These are phyloP conservation scores for Caenorhabditis brenneri DNA, from an alignment of 1,140 invertebrate genomes.

Conservation along the genomic window DNA sequence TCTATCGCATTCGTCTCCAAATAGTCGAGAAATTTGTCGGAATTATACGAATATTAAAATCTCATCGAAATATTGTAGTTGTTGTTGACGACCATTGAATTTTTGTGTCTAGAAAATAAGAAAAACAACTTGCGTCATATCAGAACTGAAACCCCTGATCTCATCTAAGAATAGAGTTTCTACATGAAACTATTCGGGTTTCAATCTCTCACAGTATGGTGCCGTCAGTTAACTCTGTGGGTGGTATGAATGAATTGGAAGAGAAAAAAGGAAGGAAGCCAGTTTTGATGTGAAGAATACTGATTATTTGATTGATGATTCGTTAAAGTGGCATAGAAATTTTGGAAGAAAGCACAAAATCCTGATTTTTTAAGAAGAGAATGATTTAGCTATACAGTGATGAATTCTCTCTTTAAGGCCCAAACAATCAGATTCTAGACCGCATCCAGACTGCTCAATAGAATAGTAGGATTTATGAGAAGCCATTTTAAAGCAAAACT, in stretches of 20 bases:
- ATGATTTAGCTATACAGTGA: too few species aligned
- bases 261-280: not conserved
- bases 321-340: not conserved
- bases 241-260: not conserved
- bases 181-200: too few species aligned
- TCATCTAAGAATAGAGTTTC: not conserved
- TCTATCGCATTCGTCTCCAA: not conserved
- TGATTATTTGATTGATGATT: constrained; percentile 44
- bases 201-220: constrained; percentile 12
- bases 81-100: not conserved
- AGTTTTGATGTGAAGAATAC: not conserved
- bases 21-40: not conserved
- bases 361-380: too few species aligned
- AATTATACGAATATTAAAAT: not conserved
- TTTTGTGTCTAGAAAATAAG: not conserved
- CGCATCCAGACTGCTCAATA: too few species aligned
- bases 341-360: too few species aligned
- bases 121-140: not conserved
- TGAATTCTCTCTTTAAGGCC: too few species aligned
- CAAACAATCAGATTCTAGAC: too few species aligned
- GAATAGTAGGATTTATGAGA: too few species aligned
- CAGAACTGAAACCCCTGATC: not conserved
- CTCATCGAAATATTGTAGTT: not conserved
- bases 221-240: constrained; percentile 26
- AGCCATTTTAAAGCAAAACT: too few species aligned